These are phyloP conservation scores for Tympanuchus pallidicinctus DNA, from an alignment of 2,113 vertebrate genomes.

Conservation along the genomic window DNA sequence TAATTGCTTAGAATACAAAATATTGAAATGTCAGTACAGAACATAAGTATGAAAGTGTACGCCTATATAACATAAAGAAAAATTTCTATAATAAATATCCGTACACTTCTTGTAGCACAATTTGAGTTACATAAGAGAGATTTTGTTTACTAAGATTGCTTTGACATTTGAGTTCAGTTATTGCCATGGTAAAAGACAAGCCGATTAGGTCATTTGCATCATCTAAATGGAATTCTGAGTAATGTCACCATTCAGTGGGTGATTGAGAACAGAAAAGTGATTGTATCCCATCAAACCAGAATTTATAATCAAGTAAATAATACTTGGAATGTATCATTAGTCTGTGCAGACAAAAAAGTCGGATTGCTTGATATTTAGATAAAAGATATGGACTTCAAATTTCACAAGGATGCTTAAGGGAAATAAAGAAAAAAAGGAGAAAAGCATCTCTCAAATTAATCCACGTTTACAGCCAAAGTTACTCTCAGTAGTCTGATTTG, in stretches of 20 bases:
- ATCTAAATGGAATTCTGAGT: slow-evolving; percentile 65
- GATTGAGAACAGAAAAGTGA: slow-evolving; percentile 63
- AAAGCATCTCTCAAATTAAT: neutral
- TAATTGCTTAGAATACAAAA: neutral
- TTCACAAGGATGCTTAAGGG: neutral
- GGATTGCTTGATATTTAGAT: slow-evolving; percentile 29
- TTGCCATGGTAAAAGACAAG: slow-evolving; percentile 37
- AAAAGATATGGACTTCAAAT: neutral
- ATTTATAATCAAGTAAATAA: slow-evolving; percentile 71
- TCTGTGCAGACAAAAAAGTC: neutral
- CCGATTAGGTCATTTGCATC: slow-evolving; percentile 59
- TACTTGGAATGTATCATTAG: slow-evolving; percentile 43
- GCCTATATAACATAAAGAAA: neutral
- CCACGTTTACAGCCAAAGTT: neutral
- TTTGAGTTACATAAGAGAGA: neutral
- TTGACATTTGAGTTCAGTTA: slow-evolving; percentile 66
- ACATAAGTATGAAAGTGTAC: neutral
- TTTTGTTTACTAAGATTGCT: slow-evolving; percentile 37
- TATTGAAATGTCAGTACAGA: neutral
- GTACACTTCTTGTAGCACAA: neutral
- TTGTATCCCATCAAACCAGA: slow-evolving; percentile 64
- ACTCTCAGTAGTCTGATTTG: neutral
- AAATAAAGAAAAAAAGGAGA: neutral
- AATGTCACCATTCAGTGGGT: slow-evolving; percentile 32
- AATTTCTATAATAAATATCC: neutral